These are phyloP conservation scores for Cataglyphis cursor DNA, from an alignment of 2,888 invertebrate species.

Conservation along the genomic window DNA sequence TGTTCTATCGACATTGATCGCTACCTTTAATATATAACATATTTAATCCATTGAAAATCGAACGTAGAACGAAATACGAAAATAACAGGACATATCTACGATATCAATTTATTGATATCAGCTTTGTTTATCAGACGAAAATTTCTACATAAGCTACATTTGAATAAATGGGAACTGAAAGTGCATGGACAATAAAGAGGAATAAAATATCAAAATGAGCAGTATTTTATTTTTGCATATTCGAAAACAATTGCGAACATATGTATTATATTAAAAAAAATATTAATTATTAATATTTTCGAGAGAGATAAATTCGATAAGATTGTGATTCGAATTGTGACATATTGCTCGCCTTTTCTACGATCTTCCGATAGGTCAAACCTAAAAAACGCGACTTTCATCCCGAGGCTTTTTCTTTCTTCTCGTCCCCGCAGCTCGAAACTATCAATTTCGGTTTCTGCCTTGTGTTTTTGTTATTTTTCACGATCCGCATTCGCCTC, in stretches of 20 bases:
- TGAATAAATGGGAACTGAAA: neutral
- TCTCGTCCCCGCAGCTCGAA: neutral
- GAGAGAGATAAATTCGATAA: neutral
- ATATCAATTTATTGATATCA: neutral
- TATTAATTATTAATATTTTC: neutral
- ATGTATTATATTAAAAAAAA: neutral
- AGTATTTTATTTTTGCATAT: neutral
- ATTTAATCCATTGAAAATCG: neutral
- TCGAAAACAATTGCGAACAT: neutral
- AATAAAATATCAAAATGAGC: constrained; percentile 1
- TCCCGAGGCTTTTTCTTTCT: constrained; percentile 20
- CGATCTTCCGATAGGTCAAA: neutral
- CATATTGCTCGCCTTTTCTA: constrained; percentile 1
- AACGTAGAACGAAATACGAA: neutral
- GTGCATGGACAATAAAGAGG: neutral
- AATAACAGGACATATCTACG: neutral
- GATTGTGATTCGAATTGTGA: constrained; percentile 14
- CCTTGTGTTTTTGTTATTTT: constrained; percentile 45
- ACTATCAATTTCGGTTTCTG: constrained; percentile 46
- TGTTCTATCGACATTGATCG: constrained; percentile 3
- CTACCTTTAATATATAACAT: neutral
- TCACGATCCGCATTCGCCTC: constrained; percentile 33
- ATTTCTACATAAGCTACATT: neutral
- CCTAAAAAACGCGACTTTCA: constrained; percentile 17
- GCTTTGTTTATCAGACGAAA: neutral